Base-by-base conservation (phyloP, 2,797 vertebrate genomes). In the Phrynocephalus vlangalii region DNA sequence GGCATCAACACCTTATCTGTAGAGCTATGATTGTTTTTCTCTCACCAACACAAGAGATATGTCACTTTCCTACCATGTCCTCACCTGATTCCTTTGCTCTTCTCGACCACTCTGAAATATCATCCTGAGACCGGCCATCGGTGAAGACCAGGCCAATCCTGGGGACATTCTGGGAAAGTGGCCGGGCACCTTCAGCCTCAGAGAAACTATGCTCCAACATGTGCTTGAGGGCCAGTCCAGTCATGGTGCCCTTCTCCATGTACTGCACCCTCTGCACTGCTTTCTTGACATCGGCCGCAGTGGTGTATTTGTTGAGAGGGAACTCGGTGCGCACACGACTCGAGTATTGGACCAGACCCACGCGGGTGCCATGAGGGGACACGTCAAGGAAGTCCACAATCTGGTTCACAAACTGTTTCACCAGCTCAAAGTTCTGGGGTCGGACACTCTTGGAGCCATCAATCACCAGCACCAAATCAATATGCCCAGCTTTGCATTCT, bases 181-280 rank as follows among this genome's bases (percentile, higher is more conserved):
- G 96, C 16, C 99, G 97, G 5, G 98, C 98, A 0, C 98, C 99
- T 90, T 98, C 98, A 0, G 96, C 94, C 96, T 99, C 98, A 0
- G 98, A 98, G 97, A 99, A 99, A 91, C 98, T 99, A 95, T 98
- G 98, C 94, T 99, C 98, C 94, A 99, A 94, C 98, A 99, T 98
- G 96, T 99, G 98, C 81, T 98, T 98, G 81, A 99, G 97, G 0
- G 98, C 98, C 93, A 99, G 95, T 7, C 99, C 99, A 0, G 99
- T 99, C 98, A 99, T 99, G 24, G 99, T 99, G 1, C 99, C 99
- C 30, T 98, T 99, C 95, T 99, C 99, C 98, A 99, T 99, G 96
- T 99, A 99, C 16, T 98, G 97, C 77, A 99, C 97, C 11, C 97
- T 98, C 97, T 97, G 97, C 63, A 99, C 99, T 0, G 99, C 99